These are phyloP conservation scores for Canis aureus DNA, from an alignment of 2,113 vertebrate species.

Conservation along the genomic window DNA sequence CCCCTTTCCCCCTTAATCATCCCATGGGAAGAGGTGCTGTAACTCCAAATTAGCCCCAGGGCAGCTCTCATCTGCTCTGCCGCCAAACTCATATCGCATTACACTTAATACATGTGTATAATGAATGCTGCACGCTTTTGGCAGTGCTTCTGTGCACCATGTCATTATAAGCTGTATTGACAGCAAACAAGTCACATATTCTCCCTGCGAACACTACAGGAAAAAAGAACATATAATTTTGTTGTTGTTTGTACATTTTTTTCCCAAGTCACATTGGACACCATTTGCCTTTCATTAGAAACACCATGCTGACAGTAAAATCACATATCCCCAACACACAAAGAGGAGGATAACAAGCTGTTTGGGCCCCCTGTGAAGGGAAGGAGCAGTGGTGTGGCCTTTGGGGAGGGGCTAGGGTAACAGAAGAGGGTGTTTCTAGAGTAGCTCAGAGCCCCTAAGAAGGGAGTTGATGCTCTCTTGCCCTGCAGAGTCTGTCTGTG, in stretches of 20 bases:
- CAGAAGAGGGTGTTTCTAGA: neutral
- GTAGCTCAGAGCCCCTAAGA: neutral
- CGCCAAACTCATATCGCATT: constrained; percentile 16
- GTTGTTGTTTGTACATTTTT: constrained; percentile 88
- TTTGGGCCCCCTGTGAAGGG: constrained; percentile 63
- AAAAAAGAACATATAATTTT: constrained; percentile 89
- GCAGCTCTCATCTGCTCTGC: constrained; percentile 51
- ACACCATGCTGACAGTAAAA: constrained; percentile 89
- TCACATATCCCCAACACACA: constrained; percentile 86
- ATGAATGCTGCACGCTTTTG: constrained; percentile 57
- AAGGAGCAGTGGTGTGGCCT: neutral
- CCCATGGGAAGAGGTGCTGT: constrained; percentile 23
- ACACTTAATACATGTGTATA: constrained; percentile 69
- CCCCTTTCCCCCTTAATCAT: neutral
- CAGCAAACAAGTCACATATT: constrained; percentile 88
- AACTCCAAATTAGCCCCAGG: constrained; percentile 64
- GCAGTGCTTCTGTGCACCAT: constrained; percentile 78
- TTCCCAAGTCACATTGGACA: constrained; percentile 86
- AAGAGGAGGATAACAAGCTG: constrained; percentile 84
- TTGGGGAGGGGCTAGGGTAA: neutral
- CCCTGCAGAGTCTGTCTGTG: neutral
- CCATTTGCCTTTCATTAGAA: constrained; percentile 89
- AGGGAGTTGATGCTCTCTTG: neutral
- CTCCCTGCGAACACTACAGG: constrained; percentile 81
- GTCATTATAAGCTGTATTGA: constrained; percentile 87